Conservation (phyloP, 2,888 invertebrate species). For the Gastracanthus pulcherrimus region DNA sequence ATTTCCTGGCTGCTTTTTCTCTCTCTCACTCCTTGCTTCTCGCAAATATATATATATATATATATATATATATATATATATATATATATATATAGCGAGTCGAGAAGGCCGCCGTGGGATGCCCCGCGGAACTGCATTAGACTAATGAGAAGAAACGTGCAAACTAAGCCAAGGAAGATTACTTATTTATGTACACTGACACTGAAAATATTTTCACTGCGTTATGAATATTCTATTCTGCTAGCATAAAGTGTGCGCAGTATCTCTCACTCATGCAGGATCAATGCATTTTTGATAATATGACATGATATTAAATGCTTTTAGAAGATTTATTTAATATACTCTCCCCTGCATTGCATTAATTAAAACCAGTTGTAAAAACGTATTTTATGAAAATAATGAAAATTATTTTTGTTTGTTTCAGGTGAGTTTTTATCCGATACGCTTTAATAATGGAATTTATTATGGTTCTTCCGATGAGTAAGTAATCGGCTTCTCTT, state of each 20-base stretch:
- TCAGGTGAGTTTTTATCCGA: background rate
- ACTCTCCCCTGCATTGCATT: too few relatives aligned
- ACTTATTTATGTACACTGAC: background rate
- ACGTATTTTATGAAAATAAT: background rate
- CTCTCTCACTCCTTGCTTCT: background rate
- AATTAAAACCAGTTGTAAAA: background rate
- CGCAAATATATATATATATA: too few relatives aligned
- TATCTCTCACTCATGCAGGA: too few relatives aligned
- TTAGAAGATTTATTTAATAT: background rate
- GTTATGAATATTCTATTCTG: background rate
- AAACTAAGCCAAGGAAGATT: background rate
- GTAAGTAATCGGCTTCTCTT: too few relatives aligned
- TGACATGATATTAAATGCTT: background rate
- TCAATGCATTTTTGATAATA: too few relatives aligned
- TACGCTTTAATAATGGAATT: background rate
- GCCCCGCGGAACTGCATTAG: background rate
- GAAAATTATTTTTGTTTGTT: slow-evolving; percentile 11
- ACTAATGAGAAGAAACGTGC: background rate
- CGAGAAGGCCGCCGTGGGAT: background rate
- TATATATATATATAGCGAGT: background rate
- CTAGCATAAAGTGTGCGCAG: too few relatives aligned
- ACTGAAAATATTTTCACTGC: background rate
- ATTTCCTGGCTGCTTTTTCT: background rate
- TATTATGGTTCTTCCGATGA: background rate
- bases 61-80: background rate